Conservation (phyloP, 2,797 vertebrate species). For the Picus viridis region DNA sequence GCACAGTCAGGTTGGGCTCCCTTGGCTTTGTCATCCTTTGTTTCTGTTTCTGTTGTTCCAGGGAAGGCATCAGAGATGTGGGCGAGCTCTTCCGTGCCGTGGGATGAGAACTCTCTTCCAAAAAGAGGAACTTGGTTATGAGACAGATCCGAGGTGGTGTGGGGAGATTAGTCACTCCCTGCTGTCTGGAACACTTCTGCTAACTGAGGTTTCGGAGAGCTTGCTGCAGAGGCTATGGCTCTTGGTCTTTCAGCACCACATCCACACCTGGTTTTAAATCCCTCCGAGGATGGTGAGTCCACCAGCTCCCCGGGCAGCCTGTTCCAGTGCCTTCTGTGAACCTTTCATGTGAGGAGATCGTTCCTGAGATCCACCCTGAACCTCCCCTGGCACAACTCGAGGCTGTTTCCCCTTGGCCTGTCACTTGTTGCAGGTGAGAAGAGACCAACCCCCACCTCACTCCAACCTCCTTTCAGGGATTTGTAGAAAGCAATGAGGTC, state of each 20-base stretch:
- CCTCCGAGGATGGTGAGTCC: no score
- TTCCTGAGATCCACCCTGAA: no score
- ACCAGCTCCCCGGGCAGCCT: no score
- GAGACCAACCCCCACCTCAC: no score
- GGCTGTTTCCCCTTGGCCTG: no score
- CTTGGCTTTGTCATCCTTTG: neutral
- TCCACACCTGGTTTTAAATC: no score
- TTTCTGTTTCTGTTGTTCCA: slow-evolving; percentile 25
- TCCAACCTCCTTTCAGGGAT: no score
- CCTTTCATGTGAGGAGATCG: no score
- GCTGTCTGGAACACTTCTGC: slow-evolving; percentile 35
- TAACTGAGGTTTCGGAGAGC: neutral
- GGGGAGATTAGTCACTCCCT: slow-evolving; percentile 41
- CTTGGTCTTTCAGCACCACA: neutral
- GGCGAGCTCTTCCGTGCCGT: neutral
- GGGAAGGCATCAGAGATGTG: neutral
- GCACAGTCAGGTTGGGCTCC: fast-evolving
- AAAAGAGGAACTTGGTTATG: slow-evolving; percentile 28
- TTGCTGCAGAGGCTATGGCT: neutral
- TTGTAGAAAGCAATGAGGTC: no score
- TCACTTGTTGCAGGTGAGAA: no score
- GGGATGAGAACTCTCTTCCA: slow-evolving; percentile 17
- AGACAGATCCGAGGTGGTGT: slow-evolving; percentile 24
- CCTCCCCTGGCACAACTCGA: no score
- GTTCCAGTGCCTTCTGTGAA: no score